phyloP scores from a whole-genome alignment of 2,113 vertebrate species.

The Callopanchax toddi region DNA sequence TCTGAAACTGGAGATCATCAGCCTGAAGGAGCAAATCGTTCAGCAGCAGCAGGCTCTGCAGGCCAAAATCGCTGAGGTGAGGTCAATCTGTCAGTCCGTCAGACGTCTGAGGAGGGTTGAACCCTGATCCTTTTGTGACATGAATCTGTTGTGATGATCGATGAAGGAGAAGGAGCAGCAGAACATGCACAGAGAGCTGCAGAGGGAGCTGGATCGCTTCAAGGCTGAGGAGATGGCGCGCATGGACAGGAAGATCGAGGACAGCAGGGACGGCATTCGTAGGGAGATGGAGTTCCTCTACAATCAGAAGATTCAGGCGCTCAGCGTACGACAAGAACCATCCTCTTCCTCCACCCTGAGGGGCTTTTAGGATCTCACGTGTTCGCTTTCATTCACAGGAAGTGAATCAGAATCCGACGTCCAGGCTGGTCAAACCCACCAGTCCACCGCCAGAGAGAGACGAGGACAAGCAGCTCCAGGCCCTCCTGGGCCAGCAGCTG shows the following conservation, averaged over 20 bases:
- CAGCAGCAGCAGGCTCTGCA: constrained; percentile 81
- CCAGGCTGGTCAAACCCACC: constrained; percentile 56
- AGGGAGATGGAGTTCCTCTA: constrained; percentile 88
- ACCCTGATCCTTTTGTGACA: no score
- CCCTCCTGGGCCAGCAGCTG: constrained; percentile 82
- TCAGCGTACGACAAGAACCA: constrained; percentile 35
- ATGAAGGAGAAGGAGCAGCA: constrained; percentile 87
- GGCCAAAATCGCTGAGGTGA: constrained; percentile 83
- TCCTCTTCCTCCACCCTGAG: not conserved
- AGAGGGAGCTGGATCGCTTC: constrained; percentile 86
- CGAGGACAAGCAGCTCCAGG: constrained; percentile 47
- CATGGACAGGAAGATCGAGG: constrained; percentile 86
- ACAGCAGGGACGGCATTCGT: constrained; percentile 88
- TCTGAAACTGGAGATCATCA: constrained; percentile 85
- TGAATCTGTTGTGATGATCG: no score
- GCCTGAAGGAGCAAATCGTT: constrained; percentile 85
- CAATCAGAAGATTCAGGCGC: constrained; percentile 78
- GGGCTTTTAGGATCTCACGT: not conserved
- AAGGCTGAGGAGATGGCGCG: constrained; percentile 89
- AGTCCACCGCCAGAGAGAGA: constrained; percentile 72
- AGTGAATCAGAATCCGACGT: constrained; percentile 49
- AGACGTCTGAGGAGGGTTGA: no score
- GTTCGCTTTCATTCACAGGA: constrained; percentile 39
- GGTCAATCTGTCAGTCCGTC: no score
- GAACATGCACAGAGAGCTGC: constrained; percentile 85